A percentile compares a stretch with the other conserved stretches of the same genome.
These are phyloP conservation scores for Neodiprion virginianus DNA, from an alignment of 1,140 invertebrate genomes.

Conservation along the genomic window DNA sequence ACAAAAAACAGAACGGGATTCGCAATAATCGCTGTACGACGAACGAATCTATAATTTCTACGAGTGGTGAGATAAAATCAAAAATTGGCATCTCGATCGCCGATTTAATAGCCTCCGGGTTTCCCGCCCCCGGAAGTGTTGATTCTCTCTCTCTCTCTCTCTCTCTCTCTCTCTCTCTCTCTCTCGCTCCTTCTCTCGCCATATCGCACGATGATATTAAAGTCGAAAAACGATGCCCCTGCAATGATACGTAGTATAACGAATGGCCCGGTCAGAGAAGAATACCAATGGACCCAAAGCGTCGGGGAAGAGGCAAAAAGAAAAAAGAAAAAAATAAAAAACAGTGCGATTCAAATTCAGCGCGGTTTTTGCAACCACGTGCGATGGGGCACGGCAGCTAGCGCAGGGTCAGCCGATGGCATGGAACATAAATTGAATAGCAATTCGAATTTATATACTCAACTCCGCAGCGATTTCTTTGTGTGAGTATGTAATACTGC, in stretches of 20 bases:
- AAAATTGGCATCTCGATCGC: too few species aligned
- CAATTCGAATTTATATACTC: neutral
- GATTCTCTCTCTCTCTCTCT: too few species aligned
- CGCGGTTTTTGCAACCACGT: neutral
- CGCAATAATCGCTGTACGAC: too few species aligned
- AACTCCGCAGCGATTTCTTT: neutral
- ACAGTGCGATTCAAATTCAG: neutral
- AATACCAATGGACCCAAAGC: slow-evolving; percentile 1
- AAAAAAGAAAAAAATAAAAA: neutral
- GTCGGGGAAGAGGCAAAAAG: neutral
- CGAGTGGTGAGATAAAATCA: too few species aligned
- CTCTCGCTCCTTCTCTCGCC: neutral
- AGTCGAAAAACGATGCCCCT: neutral
- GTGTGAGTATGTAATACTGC: too few species aligned
- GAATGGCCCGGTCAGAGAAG: neutral
- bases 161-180: too few species aligned
- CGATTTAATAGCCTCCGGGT: too few species aligned
- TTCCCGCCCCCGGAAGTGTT: too few species aligned
- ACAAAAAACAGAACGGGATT: too few species aligned
- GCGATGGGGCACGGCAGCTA: neutral
- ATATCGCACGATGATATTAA: neutral
- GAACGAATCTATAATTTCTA: too few species aligned
- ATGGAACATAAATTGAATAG: neutral
- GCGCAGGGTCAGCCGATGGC: neutral
- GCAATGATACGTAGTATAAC: neutral